Base-by-base conservation (phyloP, 2,797 vertebrate species). In the Sebastiscus tertius region DNA sequence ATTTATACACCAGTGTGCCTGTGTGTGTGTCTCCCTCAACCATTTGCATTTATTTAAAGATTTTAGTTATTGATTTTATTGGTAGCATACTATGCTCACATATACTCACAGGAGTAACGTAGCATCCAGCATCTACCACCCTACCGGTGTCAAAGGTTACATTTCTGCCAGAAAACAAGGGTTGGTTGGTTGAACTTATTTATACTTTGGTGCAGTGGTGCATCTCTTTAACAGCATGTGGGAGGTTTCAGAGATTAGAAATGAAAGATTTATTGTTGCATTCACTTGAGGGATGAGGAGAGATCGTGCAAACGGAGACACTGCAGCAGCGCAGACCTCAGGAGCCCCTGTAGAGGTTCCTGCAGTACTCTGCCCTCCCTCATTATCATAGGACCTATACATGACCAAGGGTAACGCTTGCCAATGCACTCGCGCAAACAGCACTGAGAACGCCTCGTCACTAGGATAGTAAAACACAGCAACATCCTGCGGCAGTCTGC, bases 31-130 rank as follows among this genome's bases (percentile, higher is more conserved):
- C 36, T 24, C 22, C 22, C 5, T 63, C 31, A 46, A 33, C 27
- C 27, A 56, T 84, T 72, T 73, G 16, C 13, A 64, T 81, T 59
- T 65, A 85, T 79, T 81, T 79, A 82, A 81, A 78, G 71, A 82
- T 76, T 49, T 20, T 7, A 61, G 11, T 22, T 8, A 70, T 75
- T 80, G 73, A 86, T 74, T 86, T 8, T 26, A 70, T 22, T 42
- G 46, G 16, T 49, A 49, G 46, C 39, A 49, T 42, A 26, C 77
- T 81, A 5, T 29, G 16, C 31, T 74, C 34, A 20, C 55, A 31
- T 64, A 20, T 64, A 33, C 42, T 26, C 42, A 36, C 22, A 6
- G 31, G 18, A 9, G 11, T 31, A 39, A 60, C 13, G 22, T 8
- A 34, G 24, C 22, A 42, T 63, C 6, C 31, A 42, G 49, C 14